phyloP scores from a whole-genome alignment of 30 jellyfish, hydroid and myxozoan genomes.

The Chrysaora quinquecirrha region DNA sequence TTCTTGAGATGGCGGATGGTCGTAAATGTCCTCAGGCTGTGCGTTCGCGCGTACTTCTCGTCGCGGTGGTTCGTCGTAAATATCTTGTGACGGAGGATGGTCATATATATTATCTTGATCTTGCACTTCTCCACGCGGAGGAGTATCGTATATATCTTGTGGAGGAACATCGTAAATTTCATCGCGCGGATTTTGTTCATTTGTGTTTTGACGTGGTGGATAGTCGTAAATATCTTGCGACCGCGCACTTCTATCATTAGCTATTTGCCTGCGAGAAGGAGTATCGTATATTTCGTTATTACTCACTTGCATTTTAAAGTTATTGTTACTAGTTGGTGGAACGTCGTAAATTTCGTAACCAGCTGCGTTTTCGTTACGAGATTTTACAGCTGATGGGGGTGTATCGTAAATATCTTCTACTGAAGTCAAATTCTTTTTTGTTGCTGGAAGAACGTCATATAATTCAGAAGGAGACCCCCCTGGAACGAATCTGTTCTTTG shows the following conservation, averaged over 20 bases:
- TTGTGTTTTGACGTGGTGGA: not conserved
- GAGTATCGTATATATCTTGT: constrained; percentile 46
- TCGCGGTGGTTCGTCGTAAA: constrained; percentile 26
- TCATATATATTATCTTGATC: constrained; percentile 17
- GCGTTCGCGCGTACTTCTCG: not conserved
- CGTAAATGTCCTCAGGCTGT: constrained; percentile 7
- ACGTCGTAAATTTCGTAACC: constrained; percentile 59
- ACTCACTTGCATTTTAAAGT: not conserved
- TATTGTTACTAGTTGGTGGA: constrained; percentile 9
- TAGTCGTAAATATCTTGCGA: not conserved
- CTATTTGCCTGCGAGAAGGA: constrained; percentile 8
- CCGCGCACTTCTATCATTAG: not conserved
- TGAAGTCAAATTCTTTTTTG: not conserved
- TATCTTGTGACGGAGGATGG: not conserved
- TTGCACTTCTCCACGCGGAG: constrained; percentile 21
- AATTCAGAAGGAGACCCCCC: not conserved
- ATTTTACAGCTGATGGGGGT: constrained; percentile 13
- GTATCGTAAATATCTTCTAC: constrained; percentile 35
- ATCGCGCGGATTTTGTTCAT: not conserved
- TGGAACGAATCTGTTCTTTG: not conserved
- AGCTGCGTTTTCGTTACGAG: not conserved
- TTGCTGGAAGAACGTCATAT: constrained; percentile 35
- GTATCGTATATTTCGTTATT: not conserved
- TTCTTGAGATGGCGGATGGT: constrained; percentile 32
- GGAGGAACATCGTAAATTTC: constrained; percentile 30